A percentile compares a stretch with the other conserved stretches of the same genome.
phyloP scores from a whole-genome alignment of 2,113 vertebrate species.

The Solea senegalensis region DNA sequence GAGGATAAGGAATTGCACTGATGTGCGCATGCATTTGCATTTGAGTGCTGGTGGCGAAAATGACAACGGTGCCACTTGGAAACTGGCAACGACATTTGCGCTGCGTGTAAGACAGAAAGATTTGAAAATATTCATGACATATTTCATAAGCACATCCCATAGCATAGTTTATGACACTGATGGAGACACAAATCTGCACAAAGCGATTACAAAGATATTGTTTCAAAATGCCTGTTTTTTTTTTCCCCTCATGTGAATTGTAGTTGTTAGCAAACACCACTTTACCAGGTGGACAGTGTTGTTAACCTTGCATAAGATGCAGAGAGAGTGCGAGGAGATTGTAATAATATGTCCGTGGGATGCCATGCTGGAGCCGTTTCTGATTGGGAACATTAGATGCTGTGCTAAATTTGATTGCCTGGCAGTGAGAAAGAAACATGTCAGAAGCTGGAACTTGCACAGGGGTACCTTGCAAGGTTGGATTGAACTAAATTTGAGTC shows the following conservation, averaged over 20 bases:
- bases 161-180: no score
- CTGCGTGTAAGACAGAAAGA: no score
- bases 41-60: no score
- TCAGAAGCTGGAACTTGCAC: neutral
- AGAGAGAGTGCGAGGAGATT: neutral
- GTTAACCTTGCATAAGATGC: neutral
- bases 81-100: no score
- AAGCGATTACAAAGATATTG: neutral
- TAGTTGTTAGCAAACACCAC: neutral
- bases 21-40: no score
- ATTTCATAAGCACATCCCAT: no score
- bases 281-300: neutral
- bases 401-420: neutral
- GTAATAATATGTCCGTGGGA: neutral
- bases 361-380: neutral
- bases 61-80: no score
- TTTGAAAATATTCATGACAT: no score
- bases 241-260: neutral
- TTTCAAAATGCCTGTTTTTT: no score
- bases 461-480: neutral
- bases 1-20: no score
- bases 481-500: neutral
- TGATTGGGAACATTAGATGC: slow-evolving; percentile 10
- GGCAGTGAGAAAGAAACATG: neutral
- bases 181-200: no score